Percentiles rank a stretch among this genome's conserved stretches.
These are phyloP conservation scores for Smittia sp. DNA, from an alignment of 2,888 invertebrate species.

Conservation along the genomic window DNA sequence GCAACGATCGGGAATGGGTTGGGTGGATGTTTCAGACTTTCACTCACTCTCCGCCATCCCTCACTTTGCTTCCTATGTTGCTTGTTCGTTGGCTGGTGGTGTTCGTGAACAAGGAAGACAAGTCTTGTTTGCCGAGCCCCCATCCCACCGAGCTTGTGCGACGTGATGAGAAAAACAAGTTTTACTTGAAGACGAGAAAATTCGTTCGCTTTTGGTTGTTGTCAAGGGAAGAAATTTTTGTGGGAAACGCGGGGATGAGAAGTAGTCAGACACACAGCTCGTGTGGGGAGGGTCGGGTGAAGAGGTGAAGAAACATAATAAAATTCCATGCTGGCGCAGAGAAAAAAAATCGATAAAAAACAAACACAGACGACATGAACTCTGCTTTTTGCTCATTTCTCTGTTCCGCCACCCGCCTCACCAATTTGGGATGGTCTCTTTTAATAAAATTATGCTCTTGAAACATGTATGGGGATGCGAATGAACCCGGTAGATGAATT, in stretches of 20 bases:
- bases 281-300: not conserved
- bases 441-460: constrained; percentile 30
- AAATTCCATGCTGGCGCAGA: constrained; percentile 12
- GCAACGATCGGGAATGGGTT: not conserved
- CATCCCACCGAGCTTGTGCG: not conserved
- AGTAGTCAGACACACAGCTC: constrained; percentile 13
- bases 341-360: constrained; percentile 37
- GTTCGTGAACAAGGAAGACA: not conserved
- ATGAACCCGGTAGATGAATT: not conserved
- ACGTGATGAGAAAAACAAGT: constrained; percentile 12
- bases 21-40: constrained; percentile 9
- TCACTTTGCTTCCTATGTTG: not conserved
- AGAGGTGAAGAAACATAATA: not conserved
- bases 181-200: not conserved
- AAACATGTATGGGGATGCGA: not conserved
- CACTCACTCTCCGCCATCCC: not conserved
- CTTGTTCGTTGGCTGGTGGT: not conserved
- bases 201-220: constrained; percentile 11
- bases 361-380: constrained; percentile 29
- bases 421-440: constrained; percentile 23
- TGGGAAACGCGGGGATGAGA: not conserved
- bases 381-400: not conserved
- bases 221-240: constrained; percentile 32
- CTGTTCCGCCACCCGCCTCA: not conserved
- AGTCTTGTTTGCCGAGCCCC: not conserved